Evolutionary conservation across 2,888 invertebrate species (phyloP).

Genomic region (Lamellibrachia satsuma): DNA sequence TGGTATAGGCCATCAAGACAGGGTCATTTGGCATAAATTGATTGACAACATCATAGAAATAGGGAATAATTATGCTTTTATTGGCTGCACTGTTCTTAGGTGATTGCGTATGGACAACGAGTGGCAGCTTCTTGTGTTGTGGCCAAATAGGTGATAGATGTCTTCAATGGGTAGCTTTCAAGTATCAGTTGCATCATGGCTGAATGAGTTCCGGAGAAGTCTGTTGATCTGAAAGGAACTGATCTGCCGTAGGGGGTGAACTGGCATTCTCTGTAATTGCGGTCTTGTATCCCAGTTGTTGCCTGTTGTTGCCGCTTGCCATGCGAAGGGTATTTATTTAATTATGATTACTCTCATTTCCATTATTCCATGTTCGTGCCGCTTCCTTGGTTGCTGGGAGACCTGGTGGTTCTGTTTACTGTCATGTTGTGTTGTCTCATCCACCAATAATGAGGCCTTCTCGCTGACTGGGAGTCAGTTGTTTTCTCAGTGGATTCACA

Average conservation of each 20-base stretch:
- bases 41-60: constrained; percentile 13
- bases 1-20: background rate
- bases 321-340: background rate
- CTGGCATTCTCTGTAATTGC: background rate
- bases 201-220: background rate
- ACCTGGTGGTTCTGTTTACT: background rate
- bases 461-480: background rate
- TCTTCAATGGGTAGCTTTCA: background rate
- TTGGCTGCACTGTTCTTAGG: background rate
- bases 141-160: background rate
- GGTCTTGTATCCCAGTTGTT: background rate
- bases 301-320: background rate
- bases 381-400: background rate
- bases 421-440: background rate
- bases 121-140: background rate
- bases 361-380: background rate
- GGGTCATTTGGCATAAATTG: background rate
- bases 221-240: background rate
- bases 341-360: constrained; percentile 2
- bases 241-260: background rate
- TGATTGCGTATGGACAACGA: background rate
- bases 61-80: constrained; percentile 1
- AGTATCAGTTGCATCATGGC: constrained; percentile 17
- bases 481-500: background rate
- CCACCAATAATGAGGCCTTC: background rate